A percentile compares a stretch with the other conserved stretches of the same genome.
Evolutionary conservation across 1,140 invertebrate genomes (phyloP).

Genomic region (Diploscapter pachys): DNA sequence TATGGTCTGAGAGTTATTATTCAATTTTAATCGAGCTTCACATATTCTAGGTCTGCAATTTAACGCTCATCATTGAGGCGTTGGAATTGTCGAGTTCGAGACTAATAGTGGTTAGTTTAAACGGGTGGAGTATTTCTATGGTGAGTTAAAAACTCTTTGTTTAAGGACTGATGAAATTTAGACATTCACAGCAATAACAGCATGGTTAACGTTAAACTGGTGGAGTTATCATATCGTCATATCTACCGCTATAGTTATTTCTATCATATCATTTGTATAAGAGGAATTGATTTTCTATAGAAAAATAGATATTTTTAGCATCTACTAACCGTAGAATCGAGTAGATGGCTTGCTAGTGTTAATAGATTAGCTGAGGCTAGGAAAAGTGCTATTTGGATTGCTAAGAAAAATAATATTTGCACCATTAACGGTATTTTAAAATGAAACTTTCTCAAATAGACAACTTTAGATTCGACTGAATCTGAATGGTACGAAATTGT

Average conservation of each 20-base stretch:
- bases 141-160: background rate
- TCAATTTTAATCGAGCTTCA: background rate
- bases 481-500: slow-evolving; percentile 31
- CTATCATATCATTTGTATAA: slow-evolving; percentile 13
- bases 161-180: background rate
- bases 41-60: slow-evolving; percentile 44
- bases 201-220: slow-evolving; percentile 43
- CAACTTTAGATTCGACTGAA: background rate
- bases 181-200: slow-evolving; percentile 42
- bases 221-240: slow-evolving; percentile 11
- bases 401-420: background rate
- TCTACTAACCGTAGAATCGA: slow-evolving; percentile 39
- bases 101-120: slow-evolving; percentile 51
- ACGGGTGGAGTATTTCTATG: slow-evolving; percentile 58
- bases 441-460: too few relatives aligned
- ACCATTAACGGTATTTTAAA: background rate
- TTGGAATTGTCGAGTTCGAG: slow-evolving; percentile 41
- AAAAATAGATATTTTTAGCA: slow-evolving; percentile 34
- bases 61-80: slow-evolving; percentile 51
- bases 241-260: background rate
- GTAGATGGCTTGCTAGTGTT: slow-evolving; percentile 45
- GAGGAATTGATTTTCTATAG: background rate
- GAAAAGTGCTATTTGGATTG: slow-evolving; percentile 1
- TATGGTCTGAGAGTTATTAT: slow-evolving; percentile 35
- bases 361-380: background rate